These are phyloP conservation scores for Aplocera efformata DNA, from an alignment of 2,888 invertebrate species.

Conservation along the genomic window DNA sequence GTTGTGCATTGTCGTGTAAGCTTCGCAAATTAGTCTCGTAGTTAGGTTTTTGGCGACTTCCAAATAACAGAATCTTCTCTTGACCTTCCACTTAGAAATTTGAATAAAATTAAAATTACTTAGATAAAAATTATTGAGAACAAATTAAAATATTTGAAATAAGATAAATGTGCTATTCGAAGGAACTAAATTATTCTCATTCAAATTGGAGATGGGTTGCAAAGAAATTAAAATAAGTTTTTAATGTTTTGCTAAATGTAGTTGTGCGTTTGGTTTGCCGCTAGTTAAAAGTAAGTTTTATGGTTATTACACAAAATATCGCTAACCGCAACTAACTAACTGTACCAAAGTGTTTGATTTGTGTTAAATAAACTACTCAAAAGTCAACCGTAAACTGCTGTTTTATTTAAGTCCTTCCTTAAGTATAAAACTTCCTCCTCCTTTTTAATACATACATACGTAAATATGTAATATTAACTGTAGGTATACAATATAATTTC, in stretches of 20 bases:
- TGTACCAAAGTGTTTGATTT: conserved; percentile 81
- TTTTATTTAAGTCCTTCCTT: conserved; percentile 45
- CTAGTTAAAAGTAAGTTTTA: conserved; percentile 49
- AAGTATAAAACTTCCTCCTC: too few species aligned
- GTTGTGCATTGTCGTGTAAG: conserved; percentile 73
- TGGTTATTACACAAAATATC: conserved; percentile 53
- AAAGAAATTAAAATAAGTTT: conserved; percentile 39
- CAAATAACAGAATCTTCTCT: conserved; percentile 73
- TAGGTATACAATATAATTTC: too few species aligned
- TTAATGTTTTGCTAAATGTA: conserved; percentile 54
- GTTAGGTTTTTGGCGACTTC: conserved; percentile 75
- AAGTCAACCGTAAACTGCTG: conserved; percentile 59
- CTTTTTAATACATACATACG: too few species aligned
- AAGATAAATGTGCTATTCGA: conserved; percentile 43
- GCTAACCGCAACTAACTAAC: conserved; percentile 72
- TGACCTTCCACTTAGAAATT: conserved; percentile 73
- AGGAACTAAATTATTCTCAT: conserved; percentile 43
- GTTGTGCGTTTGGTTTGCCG: conserved; percentile 62
- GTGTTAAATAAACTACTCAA: conserved; percentile 80
- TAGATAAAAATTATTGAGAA: conserved; percentile 59
- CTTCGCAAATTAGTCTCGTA: conserved; percentile 72
- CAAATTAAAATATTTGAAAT: conserved; percentile 42
- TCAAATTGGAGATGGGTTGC: conserved; percentile 27
- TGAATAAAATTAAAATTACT: conserved; percentile 51
- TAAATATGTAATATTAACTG: too few species aligned